Conservation (phyloP, 2,888 invertebrate species). For the Drosophila buzzatii region DNA sequence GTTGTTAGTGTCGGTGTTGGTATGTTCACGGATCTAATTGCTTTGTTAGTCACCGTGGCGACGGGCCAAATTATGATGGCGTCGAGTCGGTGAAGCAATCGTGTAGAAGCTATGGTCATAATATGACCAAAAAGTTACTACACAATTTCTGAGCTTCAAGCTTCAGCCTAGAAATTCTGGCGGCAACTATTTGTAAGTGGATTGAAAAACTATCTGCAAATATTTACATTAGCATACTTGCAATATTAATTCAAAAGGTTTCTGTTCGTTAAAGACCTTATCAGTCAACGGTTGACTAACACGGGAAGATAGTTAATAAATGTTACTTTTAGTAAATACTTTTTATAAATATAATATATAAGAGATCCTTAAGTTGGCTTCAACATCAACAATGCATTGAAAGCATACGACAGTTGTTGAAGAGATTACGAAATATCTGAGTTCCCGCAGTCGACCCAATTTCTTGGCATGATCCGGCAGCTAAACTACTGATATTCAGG, state of each 20-base stretch:
- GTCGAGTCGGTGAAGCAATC: conserved; percentile 8
- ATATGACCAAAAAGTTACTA: conserved; percentile 20
- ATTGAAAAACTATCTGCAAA: not conserved
- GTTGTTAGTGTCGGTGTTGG: conserved; percentile 17
- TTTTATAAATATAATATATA: not conserved
- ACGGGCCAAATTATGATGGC: conserved; percentile 67
- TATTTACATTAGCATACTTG: not conserved
- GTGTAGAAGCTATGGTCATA: not conserved
- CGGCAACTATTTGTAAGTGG: not conserved
- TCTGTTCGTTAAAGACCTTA: not conserved
- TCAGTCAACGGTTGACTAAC: not conserved
- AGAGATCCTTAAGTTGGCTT: not conserved
- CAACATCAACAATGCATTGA: not conserved
- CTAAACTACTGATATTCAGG: not conserved
- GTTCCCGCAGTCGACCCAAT: not conserved
- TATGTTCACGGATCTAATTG: conserved; percentile 71
- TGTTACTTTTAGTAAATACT: too few species aligned
- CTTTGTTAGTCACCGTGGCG: conserved; percentile 72
- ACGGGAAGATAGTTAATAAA: not conserved
- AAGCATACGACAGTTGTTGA: too few species aligned
- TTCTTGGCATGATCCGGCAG: not conserved
- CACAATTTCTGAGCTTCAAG: conserved; percentile 11
- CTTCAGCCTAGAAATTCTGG: too few species aligned
- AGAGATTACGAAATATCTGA: not conserved
- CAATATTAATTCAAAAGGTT: not conserved